These are phyloP conservation scores for Chrysomallon squamiferum DNA, from an alignment of 1,140 invertebrate genomes.

Conservation along the genomic window DNA sequence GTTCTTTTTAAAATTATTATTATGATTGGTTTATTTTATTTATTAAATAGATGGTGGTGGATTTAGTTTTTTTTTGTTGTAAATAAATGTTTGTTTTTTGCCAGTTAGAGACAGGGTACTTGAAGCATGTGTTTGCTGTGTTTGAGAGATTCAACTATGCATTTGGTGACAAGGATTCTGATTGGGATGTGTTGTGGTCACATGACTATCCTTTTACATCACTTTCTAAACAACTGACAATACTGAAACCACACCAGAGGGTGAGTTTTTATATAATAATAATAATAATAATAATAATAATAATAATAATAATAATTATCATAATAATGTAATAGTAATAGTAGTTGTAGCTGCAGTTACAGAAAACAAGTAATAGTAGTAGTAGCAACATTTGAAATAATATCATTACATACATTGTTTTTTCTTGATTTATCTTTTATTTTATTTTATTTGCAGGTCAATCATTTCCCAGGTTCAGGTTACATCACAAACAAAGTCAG, in stretches of 20 bases:
- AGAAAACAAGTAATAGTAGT: too few relatives aligned
- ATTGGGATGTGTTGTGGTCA: conserved; percentile 92
- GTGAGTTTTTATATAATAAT: conserved; percentile 36
- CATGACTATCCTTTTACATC: conserved; percentile 88
- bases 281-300: neutral
- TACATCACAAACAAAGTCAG: conserved; percentile 95
- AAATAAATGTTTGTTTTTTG: conserved; percentile 31
- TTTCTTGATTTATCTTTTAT: too few relatives aligned
- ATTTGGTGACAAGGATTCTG: conserved; percentile 66
- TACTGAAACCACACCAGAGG: conserved; percentile 76
- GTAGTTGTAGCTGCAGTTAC: too few relatives aligned
- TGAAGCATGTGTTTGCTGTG: conserved; percentile 80
- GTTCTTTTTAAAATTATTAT: too few relatives aligned
- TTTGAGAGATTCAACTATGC: conserved; percentile 77
- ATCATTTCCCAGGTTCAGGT: conserved; percentile 94
- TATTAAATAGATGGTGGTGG: too few relatives aligned
- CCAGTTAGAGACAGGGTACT: conserved; percentile 71
- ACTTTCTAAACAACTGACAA: conserved; percentile 69
- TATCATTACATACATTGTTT: too few relatives aligned
- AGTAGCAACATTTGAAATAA: too few relatives aligned
- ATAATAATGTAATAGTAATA: too few relatives aligned
- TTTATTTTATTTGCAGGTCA: conserved; percentile 69
- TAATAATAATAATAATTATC: too few relatives aligned
- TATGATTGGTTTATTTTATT: too few relatives aligned
- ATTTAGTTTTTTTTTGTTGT: too few relatives aligned